Evolutionary conservation across 2,888 invertebrate genomes (phyloP), one percentile per base, ranked within the genome.

Genomic region (Tiliacea citrago): DNA sequence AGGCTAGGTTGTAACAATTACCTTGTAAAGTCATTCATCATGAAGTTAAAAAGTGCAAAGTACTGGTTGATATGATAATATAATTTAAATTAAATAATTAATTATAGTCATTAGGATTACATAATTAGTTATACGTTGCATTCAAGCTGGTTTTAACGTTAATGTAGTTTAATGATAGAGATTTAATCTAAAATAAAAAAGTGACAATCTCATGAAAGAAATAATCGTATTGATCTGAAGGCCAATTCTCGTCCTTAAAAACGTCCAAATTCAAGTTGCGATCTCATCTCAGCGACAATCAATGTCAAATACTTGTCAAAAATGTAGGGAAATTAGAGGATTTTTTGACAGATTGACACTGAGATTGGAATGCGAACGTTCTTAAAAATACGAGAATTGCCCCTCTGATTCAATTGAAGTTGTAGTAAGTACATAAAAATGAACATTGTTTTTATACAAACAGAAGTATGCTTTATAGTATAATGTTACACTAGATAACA

Each of bases 111-210:
- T 35, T 45, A 45, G 1, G 5, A 16, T 53, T 45, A 55, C 13
- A 77, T 61, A 77, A 53, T 49, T 39, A 58, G 18, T 8, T 53
- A 21, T 13, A 55, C 13, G 8, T 65, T 53, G 21, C n/a, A 65
- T 24, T 49, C 16, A 35, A 66, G n/a, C 42, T 18, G 18, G 53
- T 77, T 71, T 42, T 16, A 61, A 42, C 12, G 45, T 45, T 21
- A 60, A 39, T 65, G 10, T 57, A 47, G 9, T 39, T 21, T 16
- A 61, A 66, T 29, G 16, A 57, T 24, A 5, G 35, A 62, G 21
- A 68, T 74, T 65, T 53, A 35, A 65, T 73, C 24, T 35, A 24
- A 24, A 68, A 49, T 55, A 77, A 77, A 71, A 77, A 77, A 71
- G 29, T 55, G 29, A 70, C 42, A 61, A 57, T 62, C 53, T 74